A percentile compares a stretch with the other conserved stretches of the same genome.
Conservation (phyloP, 2,888 invertebrate species). For the Drosophila merina region DNA sequence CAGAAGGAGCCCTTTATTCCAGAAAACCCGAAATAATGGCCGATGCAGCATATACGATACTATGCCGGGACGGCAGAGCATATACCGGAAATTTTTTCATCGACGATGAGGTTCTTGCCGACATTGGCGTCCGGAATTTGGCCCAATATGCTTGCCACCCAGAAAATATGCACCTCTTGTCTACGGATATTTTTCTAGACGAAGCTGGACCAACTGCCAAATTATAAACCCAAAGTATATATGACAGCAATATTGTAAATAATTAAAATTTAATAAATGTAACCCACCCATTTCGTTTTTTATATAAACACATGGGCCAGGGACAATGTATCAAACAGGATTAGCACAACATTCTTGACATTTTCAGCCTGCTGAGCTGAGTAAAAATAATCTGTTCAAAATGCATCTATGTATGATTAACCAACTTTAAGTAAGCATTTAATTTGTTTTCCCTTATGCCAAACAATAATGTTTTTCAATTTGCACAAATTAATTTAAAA, state of each 20-base stretch:
- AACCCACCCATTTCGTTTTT: no score
- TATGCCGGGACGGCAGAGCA: slow-evolving; percentile 88
- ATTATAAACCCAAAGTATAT: slow-evolving; percentile 43
- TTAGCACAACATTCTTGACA: no score
- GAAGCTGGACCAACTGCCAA: slow-evolving; percentile 80
- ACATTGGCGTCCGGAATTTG: slow-evolving; percentile 92
- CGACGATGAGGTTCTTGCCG: slow-evolving; percentile 93
- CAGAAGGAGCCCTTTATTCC: slow-evolving; percentile 64
- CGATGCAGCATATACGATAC: slow-evolving; percentile 81
- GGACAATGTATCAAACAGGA: no score
- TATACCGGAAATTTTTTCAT: slow-evolving; percentile 95
- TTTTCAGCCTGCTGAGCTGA: no score
- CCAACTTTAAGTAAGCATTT: no score
- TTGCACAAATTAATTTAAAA: no score
- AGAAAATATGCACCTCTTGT: slow-evolving; percentile 87
- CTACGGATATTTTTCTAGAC: slow-evolving; percentile 93
- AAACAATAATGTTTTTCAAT: no score
- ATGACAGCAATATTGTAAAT: background rate
- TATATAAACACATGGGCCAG: no score
- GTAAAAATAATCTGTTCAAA: no score
- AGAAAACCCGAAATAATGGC: slow-evolving; percentile 83
- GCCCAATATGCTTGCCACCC: slow-evolving; percentile 93
- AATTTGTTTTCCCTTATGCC: no score
- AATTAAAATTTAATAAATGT: no score
- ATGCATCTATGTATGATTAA: no score